phyloP scores from a whole-genome alignment of 2,113 vertebrate genomes.

The Conger conger region DNA sequence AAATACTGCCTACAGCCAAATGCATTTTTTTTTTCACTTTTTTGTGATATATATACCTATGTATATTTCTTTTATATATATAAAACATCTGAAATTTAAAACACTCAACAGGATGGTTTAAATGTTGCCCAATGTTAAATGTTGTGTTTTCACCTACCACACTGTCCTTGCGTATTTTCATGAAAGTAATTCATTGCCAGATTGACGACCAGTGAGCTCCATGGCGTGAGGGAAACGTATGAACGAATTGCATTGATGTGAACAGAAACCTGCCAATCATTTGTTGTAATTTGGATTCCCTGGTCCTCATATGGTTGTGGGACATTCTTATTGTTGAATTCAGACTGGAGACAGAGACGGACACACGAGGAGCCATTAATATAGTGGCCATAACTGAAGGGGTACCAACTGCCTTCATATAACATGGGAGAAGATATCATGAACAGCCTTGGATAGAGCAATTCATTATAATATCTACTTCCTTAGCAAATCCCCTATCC shows the following conservation, averaged over 20 bases:
- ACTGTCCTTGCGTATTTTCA: constrained; percentile 70
- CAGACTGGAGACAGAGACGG: constrained; percentile 47
- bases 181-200: constrained; percentile 61
- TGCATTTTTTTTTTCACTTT: not conserved
- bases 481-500: too few species aligned
- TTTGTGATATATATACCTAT: too few species aligned
- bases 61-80: not conserved
- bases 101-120: not conserved
- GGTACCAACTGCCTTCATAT: not conserved
- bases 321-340: constrained; percentile 52
- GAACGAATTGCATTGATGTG: constrained; percentile 60
- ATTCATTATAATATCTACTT: too few species aligned
- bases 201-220: constrained; percentile 49
- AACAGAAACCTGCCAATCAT: constrained; percentile 42
- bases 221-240: constrained; percentile 45
- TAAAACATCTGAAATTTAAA: too few species aligned
- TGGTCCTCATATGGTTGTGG: constrained; percentile 49
- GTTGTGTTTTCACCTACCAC: constrained; percentile 58
- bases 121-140: not conserved
- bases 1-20: not conserved
- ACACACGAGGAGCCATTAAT: not conserved
- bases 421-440: too few species aligned
- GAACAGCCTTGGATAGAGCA: too few species aligned
- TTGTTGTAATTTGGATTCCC: constrained; percentile 59
- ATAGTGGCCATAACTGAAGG: not conserved